A percentile compares a stretch with the other conserved stretches of the same genome.
These are phyloP conservation scores for Cryptocheilus praepositus DNA, from an alignment of 2,888 invertebrate species.

Conservation along the genomic window DNA sequence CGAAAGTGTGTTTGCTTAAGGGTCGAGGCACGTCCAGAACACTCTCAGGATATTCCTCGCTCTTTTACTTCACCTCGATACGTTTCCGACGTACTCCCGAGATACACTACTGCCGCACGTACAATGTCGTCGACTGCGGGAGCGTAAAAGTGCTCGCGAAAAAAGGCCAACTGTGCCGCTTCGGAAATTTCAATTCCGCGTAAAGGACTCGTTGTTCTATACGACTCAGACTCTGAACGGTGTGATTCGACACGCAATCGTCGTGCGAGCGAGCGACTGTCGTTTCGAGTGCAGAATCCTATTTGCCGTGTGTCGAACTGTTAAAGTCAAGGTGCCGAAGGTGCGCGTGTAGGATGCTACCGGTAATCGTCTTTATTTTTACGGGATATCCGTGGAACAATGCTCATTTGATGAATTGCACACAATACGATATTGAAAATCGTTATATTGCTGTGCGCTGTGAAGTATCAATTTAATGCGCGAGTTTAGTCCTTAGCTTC, in stretches of 20 bases:
- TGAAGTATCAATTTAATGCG: too few relatives aligned
- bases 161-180: too few relatives aligned
- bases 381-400: too few relatives aligned
- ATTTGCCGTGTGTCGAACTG: neutral
- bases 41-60: conserved; percentile 24
- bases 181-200: neutral
- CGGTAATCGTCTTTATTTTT: too few relatives aligned
- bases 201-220: neutral
- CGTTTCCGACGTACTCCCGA: conserved; percentile 33
- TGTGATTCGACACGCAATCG: neutral
- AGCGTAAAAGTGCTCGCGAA: too few relatives aligned
- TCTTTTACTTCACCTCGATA: conserved; percentile 36
- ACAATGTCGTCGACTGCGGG: conserved; percentile 6
- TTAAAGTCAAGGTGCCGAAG: neutral
- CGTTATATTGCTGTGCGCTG: too few relatives aligned
- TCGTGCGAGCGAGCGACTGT: neutral
- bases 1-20: conserved; percentile 60
- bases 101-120: neutral
- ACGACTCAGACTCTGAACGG: too few relatives aligned
- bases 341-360: neutral
- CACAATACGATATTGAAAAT: too few relatives aligned
- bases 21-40: conserved; percentile 58
- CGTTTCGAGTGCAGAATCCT: neutral
- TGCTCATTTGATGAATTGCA: too few relatives aligned
- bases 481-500: too few relatives aligned